A percentile compares a stretch with the other conserved stretches of the same genome.
These are phyloP conservation scores for Ammodytes marinus DNA, from an alignment of 2,113 vertebrate genomes.

Conservation along the genomic window DNA sequence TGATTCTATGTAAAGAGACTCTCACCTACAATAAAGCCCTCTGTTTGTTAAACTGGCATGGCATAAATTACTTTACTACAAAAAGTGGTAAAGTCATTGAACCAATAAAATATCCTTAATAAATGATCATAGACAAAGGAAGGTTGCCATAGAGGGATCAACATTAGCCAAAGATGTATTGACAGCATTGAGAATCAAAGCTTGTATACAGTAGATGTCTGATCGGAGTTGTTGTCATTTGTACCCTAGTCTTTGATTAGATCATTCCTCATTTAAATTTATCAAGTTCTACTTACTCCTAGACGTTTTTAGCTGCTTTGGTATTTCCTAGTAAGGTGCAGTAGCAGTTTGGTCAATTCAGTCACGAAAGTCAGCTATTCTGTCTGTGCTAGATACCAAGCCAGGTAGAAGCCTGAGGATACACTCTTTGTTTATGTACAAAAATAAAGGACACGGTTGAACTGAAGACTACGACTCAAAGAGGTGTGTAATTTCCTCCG, in stretches of 20 bases:
- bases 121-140: not conserved
- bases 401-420: not conserved
- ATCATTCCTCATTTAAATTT: not conserved
- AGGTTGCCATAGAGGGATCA: not conserved
- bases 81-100: too few species aligned
- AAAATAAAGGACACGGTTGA: not conserved
- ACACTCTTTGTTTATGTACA: not conserved
- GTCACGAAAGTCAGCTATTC: not conserved
- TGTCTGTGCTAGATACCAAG: not conserved
- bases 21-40: not conserved
- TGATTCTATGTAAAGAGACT: not conserved
- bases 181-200: too few species aligned
- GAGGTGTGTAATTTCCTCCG: not conserved
- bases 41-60: constrained; percentile 15
- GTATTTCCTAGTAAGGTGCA: not conserved
- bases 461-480: not conserved
- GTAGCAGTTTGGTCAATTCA: not conserved
- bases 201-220: not conserved
- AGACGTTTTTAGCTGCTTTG: too few species aligned
- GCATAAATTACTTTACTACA: not conserved
- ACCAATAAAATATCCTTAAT: too few species aligned
- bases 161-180: too few species aligned
- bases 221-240: not conserved
- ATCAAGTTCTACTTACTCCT: too few species aligned
- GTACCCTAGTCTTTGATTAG: not conserved